Conservation (phyloP, 1,140 invertebrate species). For the Zaprionus lachaisei region DNA sequence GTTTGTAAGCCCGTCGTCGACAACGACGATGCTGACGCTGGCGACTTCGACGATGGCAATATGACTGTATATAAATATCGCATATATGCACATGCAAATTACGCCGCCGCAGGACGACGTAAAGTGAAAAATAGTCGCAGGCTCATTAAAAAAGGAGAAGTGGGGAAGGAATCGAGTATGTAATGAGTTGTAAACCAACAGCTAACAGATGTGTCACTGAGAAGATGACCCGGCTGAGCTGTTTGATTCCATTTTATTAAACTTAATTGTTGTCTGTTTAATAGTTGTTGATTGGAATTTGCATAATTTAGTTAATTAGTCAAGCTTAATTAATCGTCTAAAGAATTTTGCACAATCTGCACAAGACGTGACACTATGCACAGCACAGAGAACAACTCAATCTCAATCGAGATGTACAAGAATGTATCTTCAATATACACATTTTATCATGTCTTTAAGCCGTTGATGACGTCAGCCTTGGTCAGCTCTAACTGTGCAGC, state of each 20-base stretch:
- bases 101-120: constrained; percentile 38
- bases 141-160: constrained; percentile 28
- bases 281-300: background rate
- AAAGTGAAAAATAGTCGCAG: constrained; percentile 49
- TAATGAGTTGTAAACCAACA: constrained; percentile 50
- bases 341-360: background rate
- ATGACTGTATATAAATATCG: constrained; percentile 38
- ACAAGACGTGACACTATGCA: background rate
- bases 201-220: constrained; percentile 25
- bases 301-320: background rate
- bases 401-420: background rate
- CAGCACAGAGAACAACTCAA: background rate
- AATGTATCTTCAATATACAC: background rate
- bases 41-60: constrained; percentile 21
- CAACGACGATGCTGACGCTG: constrained; percentile 1
- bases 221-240: background rate
- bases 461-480: background rate
- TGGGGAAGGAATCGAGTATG: constrained; percentile 7
- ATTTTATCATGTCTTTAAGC: background rate
- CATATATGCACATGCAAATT: constrained; percentile 73
- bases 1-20: constrained; percentile 50
- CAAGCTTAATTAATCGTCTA: background rate
- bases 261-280: background rate
- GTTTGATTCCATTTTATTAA: background rate
- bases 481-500: background rate